Evolutionary conservation across 1,140 invertebrate genomes (phyloP), one percentile per base, ranked within the genome.

Genomic region (Scaptomyza montana): DNA sequence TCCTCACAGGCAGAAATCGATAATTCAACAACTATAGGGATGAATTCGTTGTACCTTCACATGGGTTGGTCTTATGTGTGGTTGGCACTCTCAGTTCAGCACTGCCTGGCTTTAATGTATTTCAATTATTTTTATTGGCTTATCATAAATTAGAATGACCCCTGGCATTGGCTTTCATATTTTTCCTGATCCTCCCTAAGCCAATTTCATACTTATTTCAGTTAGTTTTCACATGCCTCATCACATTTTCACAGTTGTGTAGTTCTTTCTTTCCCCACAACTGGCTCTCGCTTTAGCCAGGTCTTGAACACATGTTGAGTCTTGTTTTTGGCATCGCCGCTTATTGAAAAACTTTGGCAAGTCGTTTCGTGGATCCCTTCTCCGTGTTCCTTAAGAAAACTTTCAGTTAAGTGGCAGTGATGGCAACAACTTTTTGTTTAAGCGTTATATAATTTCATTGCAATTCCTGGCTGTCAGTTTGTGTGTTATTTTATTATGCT

Each of bases 111-210:
- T 65, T 62, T 80, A 77, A 69, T 67, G 68, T 89, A 77, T 72
- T 73, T 82, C 84, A 82, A 82, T 89, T 86, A 89, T 82, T 89
- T 86, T 79, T 86, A 82, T 89, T 78, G 84, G 70, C 75, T 89
- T 73, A 89, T 76, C 74, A 86, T 86, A 78, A 74, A 77, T 80
- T 81, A 75, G 87, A 86, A 78, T 69, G 67, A 41, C 69, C 72
- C 67, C 51, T 61, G 70, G 63, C 66, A 60, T 78, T 80, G 67
- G 46, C 59, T 68, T 72, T 49, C 66, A 78, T 75, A 78, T 87
- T 64, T 86, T 25, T 30, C 47, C 51, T 55, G 49, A 45, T 16
- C 13, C 8, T 19, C 21, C 9, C 46, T 16, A 36, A 36, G 33
- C 49, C 49, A 33, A 60, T 46, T 21, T 7, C 46, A 21, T 43